Evolutionary conservation across 2,888 invertebrate species (phyloP), one percentile per base, ranked within the genome.

Genomic region (Papilio protenor): DNA sequence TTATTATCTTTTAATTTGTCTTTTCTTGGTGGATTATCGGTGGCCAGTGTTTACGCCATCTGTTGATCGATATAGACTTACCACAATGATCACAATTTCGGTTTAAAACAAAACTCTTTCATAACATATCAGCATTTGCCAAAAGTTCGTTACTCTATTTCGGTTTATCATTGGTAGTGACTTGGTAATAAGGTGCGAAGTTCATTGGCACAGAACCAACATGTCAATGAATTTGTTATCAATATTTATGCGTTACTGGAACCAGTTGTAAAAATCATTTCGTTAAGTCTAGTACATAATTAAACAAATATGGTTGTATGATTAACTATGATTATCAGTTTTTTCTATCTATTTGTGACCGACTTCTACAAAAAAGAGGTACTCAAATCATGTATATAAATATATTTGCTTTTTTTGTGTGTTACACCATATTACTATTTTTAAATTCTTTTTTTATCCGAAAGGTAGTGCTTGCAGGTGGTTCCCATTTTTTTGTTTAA

Each of bases 131-230:
- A 40, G 5, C 33, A 57, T 21, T 55, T 33, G 55, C 72, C 52
- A 55, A 59, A 40, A 73, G 73, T 59, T 73, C 73, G 40, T 73
- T 73, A 73, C 40, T 45, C 73, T 45, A 59, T 16, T n/a, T 73
- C 45, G 66, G 5, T 59, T 73, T 59, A 73, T 73, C 73, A 45
- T 47, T 70, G 33, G 49, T 69, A 23, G 77, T 45, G 16, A 47
- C 21, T 73, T 47, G 47, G 23, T 52, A 57, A 21, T 23, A 49
- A 74, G 40, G 77, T 16, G 59, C 73, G 33, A 40, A 69, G 74
- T 77, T 77, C 74, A 59, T 77, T 74, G 77, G 59, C 74, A 70
- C 40, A 21, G 33, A 49, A 57, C 45, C 69, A 73, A 69, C 64
- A 57, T 27, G 55, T 45, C 8, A 61, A 23, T 70, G 11, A 64